Conservation (phyloP, 2,888 invertebrate species). For the Drosophila demipolita region DNA sequence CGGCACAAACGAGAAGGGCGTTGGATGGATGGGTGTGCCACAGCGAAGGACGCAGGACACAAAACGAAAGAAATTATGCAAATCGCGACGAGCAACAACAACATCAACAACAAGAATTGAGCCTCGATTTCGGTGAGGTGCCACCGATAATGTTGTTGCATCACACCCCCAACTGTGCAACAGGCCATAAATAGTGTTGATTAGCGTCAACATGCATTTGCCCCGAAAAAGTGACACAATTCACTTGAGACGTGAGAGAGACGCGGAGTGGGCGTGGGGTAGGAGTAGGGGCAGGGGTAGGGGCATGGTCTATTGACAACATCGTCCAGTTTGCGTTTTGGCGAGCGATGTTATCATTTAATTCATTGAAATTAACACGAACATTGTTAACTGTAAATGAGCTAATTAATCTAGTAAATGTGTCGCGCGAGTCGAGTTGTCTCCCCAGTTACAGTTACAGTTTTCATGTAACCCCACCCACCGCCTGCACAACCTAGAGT, state of each 20-base stretch:
- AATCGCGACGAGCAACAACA: conserved; percentile 52
- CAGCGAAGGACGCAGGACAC: background rate
- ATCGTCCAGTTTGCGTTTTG: conserved; percentile 22
- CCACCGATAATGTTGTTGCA: conserved; percentile 17
- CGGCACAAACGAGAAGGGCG: conserved; percentile 72
- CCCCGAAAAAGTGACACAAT: conserved; percentile 47
- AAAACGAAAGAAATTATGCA: conserved; percentile 70
- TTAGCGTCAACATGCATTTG: conserved; percentile 76
- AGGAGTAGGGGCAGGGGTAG: background rate
- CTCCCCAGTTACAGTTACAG: conserved; percentile 24
- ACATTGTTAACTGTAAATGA: conserved; percentile 84
- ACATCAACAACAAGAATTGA: conserved; percentile 23
- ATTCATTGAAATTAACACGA: conserved; percentile 85
- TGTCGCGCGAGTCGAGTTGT: conserved; percentile 42
- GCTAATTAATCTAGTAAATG: conserved; percentile 84
- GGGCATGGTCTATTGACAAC: conserved; percentile 6
- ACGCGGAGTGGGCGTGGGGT: background rate
- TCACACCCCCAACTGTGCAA: conserved; percentile 49
- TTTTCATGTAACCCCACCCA: background rate
- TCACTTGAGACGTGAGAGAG: conserved; percentile 35
- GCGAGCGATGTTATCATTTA: conserved; percentile 83
- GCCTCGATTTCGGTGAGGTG: conserved; percentile 28
- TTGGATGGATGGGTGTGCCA: conserved; percentile 29
- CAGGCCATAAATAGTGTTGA: conserved; percentile 66
- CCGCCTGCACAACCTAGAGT: background rate